Percentiles rank a stretch among this genome's conserved stretches.
Evolutionary conservation across 2,797 vertebrate species (phyloP).

Genomic region (Jordanella pulchra): DNA sequence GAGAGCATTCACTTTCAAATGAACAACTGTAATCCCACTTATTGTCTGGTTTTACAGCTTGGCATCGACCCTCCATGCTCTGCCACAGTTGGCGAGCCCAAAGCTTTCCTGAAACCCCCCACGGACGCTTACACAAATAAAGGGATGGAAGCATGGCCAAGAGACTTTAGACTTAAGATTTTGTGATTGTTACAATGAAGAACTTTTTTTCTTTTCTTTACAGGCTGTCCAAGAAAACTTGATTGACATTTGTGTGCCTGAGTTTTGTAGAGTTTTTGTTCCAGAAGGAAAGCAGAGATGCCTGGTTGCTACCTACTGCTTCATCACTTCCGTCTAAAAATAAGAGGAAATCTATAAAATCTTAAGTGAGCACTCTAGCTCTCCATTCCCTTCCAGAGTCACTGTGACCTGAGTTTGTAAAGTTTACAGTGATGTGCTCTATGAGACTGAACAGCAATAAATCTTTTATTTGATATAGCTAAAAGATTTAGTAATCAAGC

Average conservation of each 20-base stretch:
- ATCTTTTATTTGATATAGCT: background rate
- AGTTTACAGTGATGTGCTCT: slow-evolving; percentile 33
- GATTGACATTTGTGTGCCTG: slow-evolving; percentile 31
- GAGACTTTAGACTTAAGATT: slow-evolving; percentile 50
- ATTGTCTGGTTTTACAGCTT: slow-evolving; percentile 55
- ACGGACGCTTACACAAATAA: slow-evolving; percentile 47
- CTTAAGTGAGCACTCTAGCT: slow-evolving; percentile 52
- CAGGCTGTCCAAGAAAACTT: slow-evolving; percentile 33
- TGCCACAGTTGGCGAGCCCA: slow-evolving; percentile 56
- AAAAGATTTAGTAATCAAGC: background rate
- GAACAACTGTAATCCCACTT: slow-evolving; percentile 64
- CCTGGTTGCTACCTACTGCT: slow-evolving; percentile 52
- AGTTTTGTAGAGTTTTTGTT: slow-evolving; percentile 33
- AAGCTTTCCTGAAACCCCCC: slow-evolving; percentile 42
- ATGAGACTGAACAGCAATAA: slow-evolving; percentile 34
- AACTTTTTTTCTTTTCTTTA: slow-evolving; percentile 45
- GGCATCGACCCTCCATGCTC: slow-evolving; percentile 58
- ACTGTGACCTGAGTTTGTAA: slow-evolving; percentile 44
- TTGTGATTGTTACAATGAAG: slow-evolving; percentile 64
- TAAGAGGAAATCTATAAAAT: slow-evolving; percentile 72
- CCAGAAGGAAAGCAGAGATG: slow-evolving; percentile 46
- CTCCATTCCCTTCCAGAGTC: slow-evolving; percentile 37
- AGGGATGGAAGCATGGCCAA: slow-evolving; percentile 34
- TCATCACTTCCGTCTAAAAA: slow-evolving; percentile 62
- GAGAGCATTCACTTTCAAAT: slow-evolving; percentile 65